phyloP scores from a whole-genome alignment of 2,113 vertebrate genomes.

The Otocyon megalotis region DNA sequence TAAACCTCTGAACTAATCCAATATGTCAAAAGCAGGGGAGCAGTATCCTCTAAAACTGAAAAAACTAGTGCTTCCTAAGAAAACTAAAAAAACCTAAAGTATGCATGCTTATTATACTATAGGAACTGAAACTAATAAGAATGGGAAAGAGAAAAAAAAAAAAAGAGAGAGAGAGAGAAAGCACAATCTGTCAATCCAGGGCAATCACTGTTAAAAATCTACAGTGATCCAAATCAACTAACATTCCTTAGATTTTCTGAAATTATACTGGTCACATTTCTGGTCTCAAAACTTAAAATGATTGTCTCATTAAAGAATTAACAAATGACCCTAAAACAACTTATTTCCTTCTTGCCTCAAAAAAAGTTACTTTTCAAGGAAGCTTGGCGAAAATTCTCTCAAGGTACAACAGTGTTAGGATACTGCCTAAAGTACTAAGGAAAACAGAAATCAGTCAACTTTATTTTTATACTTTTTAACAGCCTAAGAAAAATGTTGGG shows the following conservation, averaged over 20 bases:
- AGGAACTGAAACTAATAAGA: not conserved
- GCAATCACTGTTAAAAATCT: slow-evolving; percentile 20
- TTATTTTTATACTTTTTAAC: slow-evolving; percentile 48
- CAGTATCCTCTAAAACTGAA: slow-evolving; percentile 29
- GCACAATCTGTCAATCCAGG: not conserved
- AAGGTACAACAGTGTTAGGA: slow-evolving; percentile 38
- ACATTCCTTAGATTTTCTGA: slow-evolving; percentile 25
- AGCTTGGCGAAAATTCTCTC: slow-evolving; percentile 38
- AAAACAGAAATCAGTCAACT: slow-evolving; percentile 56
- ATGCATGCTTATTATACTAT: not conserved
- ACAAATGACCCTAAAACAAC: slow-evolving; percentile 51
- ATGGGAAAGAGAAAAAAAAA: not conserved
- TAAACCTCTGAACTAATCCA: slow-evolving; percentile 66
- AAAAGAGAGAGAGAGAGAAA: not conserved
- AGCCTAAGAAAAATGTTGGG: slow-evolving; percentile 59
- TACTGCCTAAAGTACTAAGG: slow-evolving; percentile 44
- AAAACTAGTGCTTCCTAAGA: not conserved
- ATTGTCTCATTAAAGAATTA: slow-evolving; percentile 65
- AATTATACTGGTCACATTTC: slow-evolving; percentile 42
- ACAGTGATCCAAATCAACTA: slow-evolving; percentile 17
- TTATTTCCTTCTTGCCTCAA: slow-evolving; percentile 53
- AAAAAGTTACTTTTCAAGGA: slow-evolving; percentile 52
- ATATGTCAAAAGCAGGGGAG: slow-evolving; percentile 34
- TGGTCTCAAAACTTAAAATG: slow-evolving; percentile 54
- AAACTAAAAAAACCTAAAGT: slow-evolving; percentile 24